These are phyloP conservation scores for Dicaeum eximium DNA, from an alignment of 2,113 vertebrate species.

Conservation along the genomic window DNA sequence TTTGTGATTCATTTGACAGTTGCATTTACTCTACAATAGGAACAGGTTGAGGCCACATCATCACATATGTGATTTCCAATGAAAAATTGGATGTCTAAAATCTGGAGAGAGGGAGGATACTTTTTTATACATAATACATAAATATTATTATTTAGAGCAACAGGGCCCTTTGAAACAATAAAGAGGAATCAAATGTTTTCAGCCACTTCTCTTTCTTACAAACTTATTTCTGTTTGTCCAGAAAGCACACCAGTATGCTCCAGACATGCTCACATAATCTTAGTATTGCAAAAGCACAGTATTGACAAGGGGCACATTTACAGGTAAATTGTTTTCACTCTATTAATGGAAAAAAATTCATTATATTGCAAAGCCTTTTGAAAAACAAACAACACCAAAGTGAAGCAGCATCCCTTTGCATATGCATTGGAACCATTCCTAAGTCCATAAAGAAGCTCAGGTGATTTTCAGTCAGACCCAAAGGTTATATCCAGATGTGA, in stretches of 20 bases:
- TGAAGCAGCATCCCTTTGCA: not conserved
- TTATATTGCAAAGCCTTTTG: not conserved
- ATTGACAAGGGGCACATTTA: not conserved
- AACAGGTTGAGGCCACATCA: not conserved
- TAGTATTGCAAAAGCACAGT: not conserved
- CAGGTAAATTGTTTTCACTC: conserved; percentile 21
- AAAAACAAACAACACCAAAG: not conserved
- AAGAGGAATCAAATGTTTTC: not conserved
- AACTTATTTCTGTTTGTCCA: not conserved
- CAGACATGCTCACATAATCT: not conserved
- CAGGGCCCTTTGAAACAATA: not conserved
- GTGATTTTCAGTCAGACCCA: not conserved
- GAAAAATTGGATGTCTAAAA: not conserved
- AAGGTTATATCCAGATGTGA: not conserved
- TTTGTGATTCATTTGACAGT: not conserved
- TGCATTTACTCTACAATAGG: not conserved
- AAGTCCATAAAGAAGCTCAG: not conserved
- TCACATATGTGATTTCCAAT: not conserved
- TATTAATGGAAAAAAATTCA: not conserved
- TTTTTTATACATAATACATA: not conserved
- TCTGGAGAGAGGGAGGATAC: not conserved
- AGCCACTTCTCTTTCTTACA: not conserved
- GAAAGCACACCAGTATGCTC: not conserved
- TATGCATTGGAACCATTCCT: not conserved
- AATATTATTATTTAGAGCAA: not conserved